These are phyloP conservation scores for Poeciliopsis infans DNA, from an alignment of 2,797 vertebrate genomes.

Conservation along the genomic window DNA sequence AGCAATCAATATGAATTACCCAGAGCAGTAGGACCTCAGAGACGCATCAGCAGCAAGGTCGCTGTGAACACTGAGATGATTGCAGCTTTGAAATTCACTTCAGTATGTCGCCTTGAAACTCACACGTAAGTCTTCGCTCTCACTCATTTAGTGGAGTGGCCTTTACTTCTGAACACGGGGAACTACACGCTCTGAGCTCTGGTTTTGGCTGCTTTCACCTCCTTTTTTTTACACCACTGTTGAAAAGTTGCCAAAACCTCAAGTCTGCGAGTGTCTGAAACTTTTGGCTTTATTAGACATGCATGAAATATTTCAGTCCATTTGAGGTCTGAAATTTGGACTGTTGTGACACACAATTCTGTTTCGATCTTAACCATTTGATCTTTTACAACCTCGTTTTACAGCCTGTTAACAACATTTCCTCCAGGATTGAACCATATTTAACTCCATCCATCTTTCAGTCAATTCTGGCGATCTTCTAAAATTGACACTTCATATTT, in stretches of 20 bases:
- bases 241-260: conserved; percentile 4
- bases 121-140: conserved; percentile 62
- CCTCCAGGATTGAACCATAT: neutral
- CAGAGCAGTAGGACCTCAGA: conserved; percentile 78
- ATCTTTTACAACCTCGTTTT: neutral
- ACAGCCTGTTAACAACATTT: neutral
- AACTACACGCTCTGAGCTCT: conserved; percentile 8
- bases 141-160: conserved; percentile 48
- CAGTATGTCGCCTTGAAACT: conserved; percentile 66
- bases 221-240: conserved; percentile 2
- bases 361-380: neutral
- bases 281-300: neutral
- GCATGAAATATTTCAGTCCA: neutral
- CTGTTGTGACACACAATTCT: neutral
- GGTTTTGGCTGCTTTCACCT: conserved; percentile 26
- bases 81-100: conserved; percentile 77
- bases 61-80: conserved; percentile 73
- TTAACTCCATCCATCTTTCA: neutral
- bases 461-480: neutral
- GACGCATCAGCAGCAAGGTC: conserved; percentile 79
- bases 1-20: conserved; percentile 83
- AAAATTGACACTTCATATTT: neutral
- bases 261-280: neutral
- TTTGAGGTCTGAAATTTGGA: neutral
- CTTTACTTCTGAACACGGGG: conserved; percentile 37